Evolutionary conservation across 1,140 invertebrate genomes (phyloP).

Genomic region (Muscidifurax raptorellus): DNA sequence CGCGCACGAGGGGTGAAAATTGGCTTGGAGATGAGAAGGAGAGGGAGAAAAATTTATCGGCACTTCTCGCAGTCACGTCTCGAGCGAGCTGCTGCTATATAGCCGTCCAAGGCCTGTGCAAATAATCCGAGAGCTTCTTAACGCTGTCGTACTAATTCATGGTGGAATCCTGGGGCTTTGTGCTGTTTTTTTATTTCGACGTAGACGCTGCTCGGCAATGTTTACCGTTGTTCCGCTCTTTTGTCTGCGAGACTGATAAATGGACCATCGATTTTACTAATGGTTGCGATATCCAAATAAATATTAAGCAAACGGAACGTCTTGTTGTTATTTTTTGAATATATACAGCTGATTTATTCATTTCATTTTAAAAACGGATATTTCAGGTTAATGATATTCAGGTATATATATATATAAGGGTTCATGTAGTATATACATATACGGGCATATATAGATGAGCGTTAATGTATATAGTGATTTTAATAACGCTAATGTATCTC

Average conservation of each 20-base stretch:
- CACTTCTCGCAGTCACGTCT: not conserved
- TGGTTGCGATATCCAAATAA: not conserved
- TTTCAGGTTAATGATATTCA: too few relatives aligned
- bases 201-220: not conserved
- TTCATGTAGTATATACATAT: too few relatives aligned
- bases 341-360: too few relatives aligned
- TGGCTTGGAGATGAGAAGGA: not conserved
- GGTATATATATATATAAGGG: too few relatives aligned
- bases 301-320: too few relatives aligned
- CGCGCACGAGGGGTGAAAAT: slow-evolving; percentile 3
- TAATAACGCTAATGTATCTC: too few relatives aligned
- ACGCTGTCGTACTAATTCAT: not conserved
- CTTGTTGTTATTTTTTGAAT: too few relatives aligned
- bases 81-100: not conserved
- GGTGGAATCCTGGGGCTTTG: not conserved
- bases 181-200: not conserved
- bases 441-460: too few relatives aligned
- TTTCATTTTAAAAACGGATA: too few relatives aligned
- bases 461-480: too few relatives aligned
- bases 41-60: not conserved
- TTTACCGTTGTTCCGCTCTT: not conserved
- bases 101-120: not conserved
- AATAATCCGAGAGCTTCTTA: not conserved
- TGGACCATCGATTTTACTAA: not conserved
- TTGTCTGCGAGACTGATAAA: not conserved